Base-by-base conservation (phyloP, 1,140 invertebrate species). In the Lasioglossum albipes region DNA sequence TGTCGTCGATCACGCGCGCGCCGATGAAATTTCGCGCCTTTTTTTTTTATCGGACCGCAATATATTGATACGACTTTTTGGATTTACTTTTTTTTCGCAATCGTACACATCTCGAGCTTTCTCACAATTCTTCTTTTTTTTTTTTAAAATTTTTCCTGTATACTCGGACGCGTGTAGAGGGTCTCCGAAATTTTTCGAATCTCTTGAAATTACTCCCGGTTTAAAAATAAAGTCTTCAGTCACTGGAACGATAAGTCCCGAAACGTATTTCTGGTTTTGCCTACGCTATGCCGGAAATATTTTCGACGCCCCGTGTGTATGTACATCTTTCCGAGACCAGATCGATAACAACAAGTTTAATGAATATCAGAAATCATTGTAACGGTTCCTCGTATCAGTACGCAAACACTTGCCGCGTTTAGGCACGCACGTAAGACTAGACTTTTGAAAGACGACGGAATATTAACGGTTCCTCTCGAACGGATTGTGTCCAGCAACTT, bases 311-410 rank as follows among this genome's bases (percentile, higher is more conserved):
- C 2, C 5, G 20, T 36, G 36, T 27, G 12, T 18, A 7, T 54
- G 16, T 45, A 52, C 42, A 10, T 6, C 41, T 27, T 68, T 27
- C 41, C 18, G 27, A 1, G 0, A 2, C 10, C 36, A 49, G 27
- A 1, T 75, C 61, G 52, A 42, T 54, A 75, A 75, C 59, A 68
- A 80, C 42, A 74, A 36, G 12, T 49, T 49, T 0, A 13, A 49
- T 2, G 45, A 13, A 49, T 49, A 49, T 49, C 2, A 49, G 13
- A 10, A 66, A 62, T 16, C 16, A 12, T 3, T 31, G 27, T 75
- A 80, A 80, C 72, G 72, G 73, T 75, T 69, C 52, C 18, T 6
- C 42, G 31, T 80, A 75, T 10, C 49, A 27, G 7, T 42, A 5
- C n/a, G 16, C 61, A 12, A 65, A 31, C 36, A 9, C 10, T 79